Evolutionary conservation across 2,888 invertebrate genomes (phyloP), one percentile per base, ranked within the genome.

Genomic region (Dasysyrphus tricinctus): DNA sequence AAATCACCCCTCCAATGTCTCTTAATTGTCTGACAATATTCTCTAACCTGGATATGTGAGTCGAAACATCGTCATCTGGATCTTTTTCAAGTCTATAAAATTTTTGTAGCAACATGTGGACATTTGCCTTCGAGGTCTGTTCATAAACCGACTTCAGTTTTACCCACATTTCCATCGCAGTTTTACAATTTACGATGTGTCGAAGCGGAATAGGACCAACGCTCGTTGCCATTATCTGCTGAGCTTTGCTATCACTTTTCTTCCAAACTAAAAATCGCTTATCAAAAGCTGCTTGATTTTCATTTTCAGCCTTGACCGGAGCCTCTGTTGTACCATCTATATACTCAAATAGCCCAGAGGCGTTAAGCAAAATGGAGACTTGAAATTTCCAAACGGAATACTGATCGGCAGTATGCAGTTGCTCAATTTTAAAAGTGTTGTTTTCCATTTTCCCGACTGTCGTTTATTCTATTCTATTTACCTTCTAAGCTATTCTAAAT

Each of bases 71-170:
- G 14, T 84, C 84, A 56, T 74, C 56, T 4, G 78, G 51, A 49
- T 83, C 77, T 49, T 79, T 83, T 34, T 83, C 74, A 54, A 79
- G 81, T 2, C 61, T 47, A 32, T 87, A 88, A 73, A 88, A 88
- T 8, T 88, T 59, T 51, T 90, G 90, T 37, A 90, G 90, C 2
- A 91, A 34, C 12, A 90, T 88, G 86, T 91, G 90, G 1, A 91
- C 73, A 54, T 83, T 90, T 2, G 57, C 11, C n/a, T 57, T 57
- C 2, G 57, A 57, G 11, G 57, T 37, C 57, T 61, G 59, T 39
- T 61, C 59, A 12, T 61, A 61, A 19, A 61, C 73, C 6, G 73
- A 47, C 73, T n/a, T 59, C 2, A 73, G 11, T n/a, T 74, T 63
- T 4, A 3, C 24, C 74, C 74, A 74, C 74, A 74, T 74, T 61